Evolutionary conservation across 2,888 invertebrate species (phyloP), one percentile per base, ranked within the genome.

Genomic region (Acronicta leporina): DNA sequence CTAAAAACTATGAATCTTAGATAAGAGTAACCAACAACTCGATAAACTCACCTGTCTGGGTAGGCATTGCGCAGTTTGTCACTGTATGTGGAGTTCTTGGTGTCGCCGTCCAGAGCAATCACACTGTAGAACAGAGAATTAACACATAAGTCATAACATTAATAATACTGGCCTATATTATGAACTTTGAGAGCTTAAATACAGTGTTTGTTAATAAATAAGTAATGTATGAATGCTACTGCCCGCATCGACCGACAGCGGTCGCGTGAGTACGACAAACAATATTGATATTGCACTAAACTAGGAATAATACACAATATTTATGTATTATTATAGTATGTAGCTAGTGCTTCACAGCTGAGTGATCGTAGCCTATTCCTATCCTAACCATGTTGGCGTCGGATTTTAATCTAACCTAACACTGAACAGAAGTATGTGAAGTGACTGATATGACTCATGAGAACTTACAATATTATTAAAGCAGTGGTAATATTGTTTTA

Each of bases 11-110:
- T 20, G n/a, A n/a, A n/a, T n/a, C n/a, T n/a, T n/a, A n/a, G n/a
- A n/a, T n/a, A n/a, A n/a, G n/a, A n/a, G n/a, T n/a, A n/a, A n/a
- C n/a, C n/a, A n/a, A n/a, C n/a, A n/a, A n/a, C n/a, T n/a, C n/a
- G n/a, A n/a, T n/a, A 38, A 38, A 7, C 38, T n/a, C n/a, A 94
- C 94, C 96, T 95, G 77, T 96, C 95, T 0, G 96, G 96, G 84
- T 95, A 95, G 0, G 92, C 96, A 77, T 97, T 96, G 88, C 97
- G 97, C 70, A 99, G 96, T 86, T 98, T 98, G 80, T 98, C 98
- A 14, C 99, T 97, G 94, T 96, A 99, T 0, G 99, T 99, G 0
- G 99, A 99, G 92, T 99, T 99, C 94, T 99, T 99, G 75, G 99
- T 99, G 90, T 99, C 99, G 25, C 98, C 99, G 88, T 99, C 99